Evolutionary conservation across 2,113 vertebrate genomes (phyloP), one percentile per base, ranked within the genome.

Genomic region (Hydrolagus affinis): DNA sequence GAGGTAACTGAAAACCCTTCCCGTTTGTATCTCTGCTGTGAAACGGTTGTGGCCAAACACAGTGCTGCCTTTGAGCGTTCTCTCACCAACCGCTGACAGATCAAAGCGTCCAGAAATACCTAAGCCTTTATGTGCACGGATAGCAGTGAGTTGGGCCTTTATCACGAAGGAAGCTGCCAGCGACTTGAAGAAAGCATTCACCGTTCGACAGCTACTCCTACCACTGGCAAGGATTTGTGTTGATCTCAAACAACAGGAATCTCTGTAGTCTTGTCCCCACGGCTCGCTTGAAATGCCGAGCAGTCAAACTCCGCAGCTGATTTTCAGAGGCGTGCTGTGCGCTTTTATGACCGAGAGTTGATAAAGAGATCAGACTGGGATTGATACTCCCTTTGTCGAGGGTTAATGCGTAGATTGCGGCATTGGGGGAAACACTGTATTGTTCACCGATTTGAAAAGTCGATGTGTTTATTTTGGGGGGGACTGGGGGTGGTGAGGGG

Each of bases 101-200:
- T 66, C 25, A 83, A 14, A 83, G 78, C 9, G 19, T n/a, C 73
- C 28, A 56, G 73, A 68, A 83, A 66, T 83, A 62, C 25, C 78
- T 64, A 66, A 83, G 28, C 78, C 62, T 66, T 44, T 68, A 83
- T 66, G 60, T 25, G 11, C 78, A 83, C 60, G 30, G 62, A 83
- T 66, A 66, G 14, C 9, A 30, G 60, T 30, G 8, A 66, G 62
- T 28, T 83, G n/a, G 28, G 21, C 28, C 60, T 66, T 21, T 83
- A 83, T 66, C 78, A 21, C 14, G 60, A 68, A 30, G 10, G 32
- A 83, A 9, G 2, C 25, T 30, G 25, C 25, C 60, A 14, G n/a
- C 8, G 62, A 59, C 44, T 78, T 21, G 62, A 60, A 32, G 28
- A 83, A 32, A 66, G 62, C 19, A 66, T 8, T 9, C 64, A 83